Conservation (phyloP, 2,797 vertebrate genomes). For the Oreochromis grahami region DNA sequence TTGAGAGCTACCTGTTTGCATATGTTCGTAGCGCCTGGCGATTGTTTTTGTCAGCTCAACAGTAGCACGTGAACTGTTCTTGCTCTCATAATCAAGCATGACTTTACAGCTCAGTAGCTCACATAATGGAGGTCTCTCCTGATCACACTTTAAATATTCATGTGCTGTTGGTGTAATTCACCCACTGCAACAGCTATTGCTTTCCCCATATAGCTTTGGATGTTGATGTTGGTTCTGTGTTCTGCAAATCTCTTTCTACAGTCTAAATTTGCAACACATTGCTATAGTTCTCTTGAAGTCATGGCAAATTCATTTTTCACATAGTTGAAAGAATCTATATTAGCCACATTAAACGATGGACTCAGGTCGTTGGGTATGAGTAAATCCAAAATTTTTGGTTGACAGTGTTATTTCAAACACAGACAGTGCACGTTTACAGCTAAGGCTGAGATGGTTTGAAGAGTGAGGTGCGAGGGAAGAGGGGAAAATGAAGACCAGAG, state of each 20-base stretch:
- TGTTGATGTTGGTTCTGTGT: background rate
- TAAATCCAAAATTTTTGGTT: background rate
- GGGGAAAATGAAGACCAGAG: background rate
- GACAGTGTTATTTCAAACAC: background rate
- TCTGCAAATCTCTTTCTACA: background rate
- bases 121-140: slow-evolving; percentile 47
- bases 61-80: slow-evolving; percentile 15
- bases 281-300: slow-evolving; percentile 10
- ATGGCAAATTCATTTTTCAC: slow-evolving; percentile 21
- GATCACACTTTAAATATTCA: slow-evolving; percentile 69
- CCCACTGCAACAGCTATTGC: slow-evolving; percentile 23
- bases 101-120: slow-evolving; percentile 52
- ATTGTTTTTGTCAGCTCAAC: slow-evolving; percentile 34
- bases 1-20: slow-evolving; percentile 14
- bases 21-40: background rate
- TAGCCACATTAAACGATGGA: background rate
- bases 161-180: slow-evolving; percentile 44
- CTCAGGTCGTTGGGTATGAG: background rate
- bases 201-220: slow-evolving; percentile 10
- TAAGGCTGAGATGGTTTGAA: background rate
- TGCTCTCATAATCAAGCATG: slow-evolving; percentile 54
- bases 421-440: fast-evolving
- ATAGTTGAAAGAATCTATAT: background rate
- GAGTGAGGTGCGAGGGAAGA: background rate
- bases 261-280: slow-evolving; percentile 37